A percentile compares a stretch with the other conserved stretches of the same genome.
Evolutionary conservation across 1,140 invertebrate species (phyloP).

Genomic region (Oryzaephilus surinamensis): DNA sequence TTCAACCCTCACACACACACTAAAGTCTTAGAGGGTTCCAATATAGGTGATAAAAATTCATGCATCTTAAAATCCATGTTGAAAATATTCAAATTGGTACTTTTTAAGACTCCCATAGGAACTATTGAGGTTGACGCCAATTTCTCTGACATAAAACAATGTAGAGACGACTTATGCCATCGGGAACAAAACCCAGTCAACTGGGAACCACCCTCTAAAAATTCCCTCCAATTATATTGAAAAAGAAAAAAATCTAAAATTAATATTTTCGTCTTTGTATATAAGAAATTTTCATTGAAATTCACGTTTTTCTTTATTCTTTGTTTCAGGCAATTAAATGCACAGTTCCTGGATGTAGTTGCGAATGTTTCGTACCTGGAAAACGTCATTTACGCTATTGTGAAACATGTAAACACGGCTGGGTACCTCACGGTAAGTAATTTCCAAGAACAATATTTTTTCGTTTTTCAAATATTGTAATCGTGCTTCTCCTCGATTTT

Average conservation of each 20-base stretch:
- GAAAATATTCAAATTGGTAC: conserved; percentile 41
- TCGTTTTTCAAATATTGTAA: conserved; percentile 6
- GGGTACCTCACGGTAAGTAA: conserved; percentile 67
- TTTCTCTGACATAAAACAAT: conserved; percentile 39
- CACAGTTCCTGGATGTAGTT: conserved; percentile 57
- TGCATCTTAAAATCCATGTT: conserved; percentile 41
- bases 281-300: neutral
- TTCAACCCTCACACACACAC: too few relatives aligned
- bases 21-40: conserved; percentile 21
- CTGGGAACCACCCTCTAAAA: too few relatives aligned
- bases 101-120: conserved; percentile 36
- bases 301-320: conserved; percentile 1
- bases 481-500: conserved; percentile 1
- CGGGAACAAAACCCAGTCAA: too few relatives aligned
- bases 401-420: conserved; percentile 64
- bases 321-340: conserved; percentile 60
- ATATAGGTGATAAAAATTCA: conserved; percentile 38
- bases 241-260: too few relatives aligned
- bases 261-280: neutral
- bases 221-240: too few relatives aligned
- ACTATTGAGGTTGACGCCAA: conserved; percentile 41
- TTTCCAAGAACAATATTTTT: too few relatives aligned
- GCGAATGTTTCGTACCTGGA: conserved; percentile 65
- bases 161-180: too few relatives aligned
- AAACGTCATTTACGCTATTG: conserved; percentile 59